These are phyloP conservation scores for Malacoraja senta DNA, from an alignment of 2,797 vertebrate genomes.

Conservation along the genomic window DNA sequence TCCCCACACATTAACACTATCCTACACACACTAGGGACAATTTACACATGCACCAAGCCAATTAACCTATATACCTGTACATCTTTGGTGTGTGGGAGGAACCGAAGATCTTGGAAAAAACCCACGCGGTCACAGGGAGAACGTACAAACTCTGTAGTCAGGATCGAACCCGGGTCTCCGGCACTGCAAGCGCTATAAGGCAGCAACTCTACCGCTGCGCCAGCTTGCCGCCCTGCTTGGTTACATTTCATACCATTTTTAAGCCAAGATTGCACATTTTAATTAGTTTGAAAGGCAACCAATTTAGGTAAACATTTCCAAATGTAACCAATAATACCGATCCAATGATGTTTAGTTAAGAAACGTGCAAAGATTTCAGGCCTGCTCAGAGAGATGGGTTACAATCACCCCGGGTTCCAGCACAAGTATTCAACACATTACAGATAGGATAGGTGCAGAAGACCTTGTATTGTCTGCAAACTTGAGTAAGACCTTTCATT, in stretches of 20 bases:
- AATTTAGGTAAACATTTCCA: background rate
- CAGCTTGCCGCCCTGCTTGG: background rate
- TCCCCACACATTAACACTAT: too few relatives aligned
- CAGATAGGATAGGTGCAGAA: background rate
- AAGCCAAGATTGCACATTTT: background rate
- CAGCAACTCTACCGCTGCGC: too few relatives aligned
- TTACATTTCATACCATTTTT: background rate
- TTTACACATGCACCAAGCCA: too few relatives aligned
- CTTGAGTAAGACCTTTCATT: too few relatives aligned
- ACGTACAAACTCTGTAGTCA: too few relatives aligned
- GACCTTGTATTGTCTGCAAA: background rate
- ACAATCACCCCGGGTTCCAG: background rate
- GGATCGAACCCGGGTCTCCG: too few relatives aligned
- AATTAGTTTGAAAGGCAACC: background rate
- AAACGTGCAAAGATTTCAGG: background rate
- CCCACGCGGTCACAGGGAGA: too few relatives aligned
- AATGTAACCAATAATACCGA: background rate
- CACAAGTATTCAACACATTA: background rate
- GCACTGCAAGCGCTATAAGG: too few relatives aligned
- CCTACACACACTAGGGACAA: too few relatives aligned
- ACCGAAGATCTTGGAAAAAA: too few relatives aligned
- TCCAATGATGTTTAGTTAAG: background rate
- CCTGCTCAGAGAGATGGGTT: background rate
- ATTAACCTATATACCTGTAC: too few relatives aligned
- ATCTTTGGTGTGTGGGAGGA: too few relatives aligned